Base-by-base conservation (phyloP, 2,888 invertebrate species). In the Leptarthrus brevirostris region DNA sequence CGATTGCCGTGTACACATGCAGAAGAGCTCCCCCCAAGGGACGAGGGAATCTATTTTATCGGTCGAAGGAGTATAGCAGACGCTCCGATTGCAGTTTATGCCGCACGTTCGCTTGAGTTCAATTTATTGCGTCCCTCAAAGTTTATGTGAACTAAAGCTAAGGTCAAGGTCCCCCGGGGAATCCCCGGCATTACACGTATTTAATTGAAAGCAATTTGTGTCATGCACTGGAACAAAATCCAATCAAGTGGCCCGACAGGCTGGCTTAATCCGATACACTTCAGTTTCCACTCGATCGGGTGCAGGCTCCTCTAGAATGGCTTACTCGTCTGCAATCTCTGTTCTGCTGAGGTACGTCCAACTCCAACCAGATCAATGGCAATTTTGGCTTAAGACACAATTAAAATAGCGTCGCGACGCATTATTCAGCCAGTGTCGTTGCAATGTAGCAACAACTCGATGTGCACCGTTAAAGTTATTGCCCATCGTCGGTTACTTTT, bases 151-250 rank as follows among this genome's bases (percentile, higher is more conserved):
- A 40, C 40, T 40, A 12, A 40, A 40, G 4, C 12, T 30, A 52
- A 69, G 69, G 49, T 69, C 69, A 69, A 69, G 69, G 69, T 69
- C 69, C 52, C 30, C 52, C 34, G 24, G 69, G 52, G 69, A 30
- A n/a, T 12, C 1, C 52, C 44, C 52, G 20, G 30, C 20, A 30
- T 20, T 44, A 40, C 20, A 52, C 52, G 69, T 44, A 69, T 16
- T 12, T 52, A 69, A 52, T 69, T 69, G 69, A 49, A 66, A 52
- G 30, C 69, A 69, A 69, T 69, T 69, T 69, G 34, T 69, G 49
- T 69, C 69, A 36, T 30, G 30, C 52, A 20, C 12, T 16, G 12
- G 30, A 26, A 30, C 52, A 24, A 52, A 69, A 69, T 52, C 69
- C 52, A 69, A 52, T 69, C 69, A 69, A 18, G 26, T n/a, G 16